Evolutionary conservation across 2,888 invertebrate genomes (phyloP).

Genomic region (Lycaena phlaeas): DNA sequence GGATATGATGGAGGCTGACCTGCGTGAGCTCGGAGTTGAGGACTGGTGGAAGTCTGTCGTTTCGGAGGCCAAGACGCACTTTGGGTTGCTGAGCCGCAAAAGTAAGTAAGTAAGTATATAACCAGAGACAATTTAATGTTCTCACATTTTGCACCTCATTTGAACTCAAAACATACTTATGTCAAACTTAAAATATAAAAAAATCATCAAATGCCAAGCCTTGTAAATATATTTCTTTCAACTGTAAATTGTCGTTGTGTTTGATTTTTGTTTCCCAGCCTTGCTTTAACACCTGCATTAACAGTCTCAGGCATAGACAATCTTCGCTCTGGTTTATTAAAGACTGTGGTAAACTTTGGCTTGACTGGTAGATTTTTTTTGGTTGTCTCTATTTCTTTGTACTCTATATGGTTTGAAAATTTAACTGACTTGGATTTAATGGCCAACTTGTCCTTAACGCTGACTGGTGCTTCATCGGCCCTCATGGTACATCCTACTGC

Average conservation of each 20-base stretch:
- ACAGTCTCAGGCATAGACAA: slow-evolving; percentile 47
- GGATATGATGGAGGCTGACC: too few relatives aligned
- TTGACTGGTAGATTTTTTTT: slow-evolving; percentile 19
- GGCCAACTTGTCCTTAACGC: slow-evolving; percentile 52
- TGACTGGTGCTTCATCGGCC: slow-evolving; percentile 55
- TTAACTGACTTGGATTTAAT: slow-evolving; percentile 56
- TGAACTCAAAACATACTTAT: not conserved
- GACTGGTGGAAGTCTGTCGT: too few relatives aligned
- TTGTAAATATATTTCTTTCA: slow-evolving; percentile 52
- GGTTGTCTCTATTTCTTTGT: slow-evolving; percentile 58
- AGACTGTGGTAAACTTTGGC: slow-evolving; percentile 34
- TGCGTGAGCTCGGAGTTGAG: too few relatives aligned
- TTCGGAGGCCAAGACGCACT: too few relatives aligned
- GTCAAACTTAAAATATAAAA: not conserved
- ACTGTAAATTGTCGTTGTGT: slow-evolving; percentile 26
- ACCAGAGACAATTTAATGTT: slow-evolving; percentile 5
- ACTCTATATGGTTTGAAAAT: slow-evolving; percentile 55
- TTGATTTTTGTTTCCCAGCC: slow-evolving; percentile 39
- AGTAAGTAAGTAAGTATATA: not conserved
- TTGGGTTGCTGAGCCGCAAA: too few relatives aligned
- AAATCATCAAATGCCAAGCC: slow-evolving; percentile 45
- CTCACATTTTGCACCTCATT: not conserved
- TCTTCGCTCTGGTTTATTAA: slow-evolving; percentile 59
- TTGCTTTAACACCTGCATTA: slow-evolving; percentile 36
- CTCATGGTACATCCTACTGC: slow-evolving; percentile 51